Conservation (phyloP, 2,797 vertebrate species). For the Silurus lanzhouensis region DNA sequence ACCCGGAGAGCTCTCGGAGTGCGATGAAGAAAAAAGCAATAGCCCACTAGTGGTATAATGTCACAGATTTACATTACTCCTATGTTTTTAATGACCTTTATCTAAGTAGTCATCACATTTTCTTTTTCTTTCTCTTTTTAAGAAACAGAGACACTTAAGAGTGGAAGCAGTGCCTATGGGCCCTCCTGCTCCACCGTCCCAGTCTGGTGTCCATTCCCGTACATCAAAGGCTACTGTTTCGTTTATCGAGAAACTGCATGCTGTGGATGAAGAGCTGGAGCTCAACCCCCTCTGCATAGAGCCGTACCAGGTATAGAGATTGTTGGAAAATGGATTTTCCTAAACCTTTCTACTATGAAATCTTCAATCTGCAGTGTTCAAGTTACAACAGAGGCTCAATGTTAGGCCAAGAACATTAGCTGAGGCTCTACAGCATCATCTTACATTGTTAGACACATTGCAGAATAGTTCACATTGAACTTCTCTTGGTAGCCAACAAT, state of each 20-base stretch:
- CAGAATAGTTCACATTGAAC: not conserved
- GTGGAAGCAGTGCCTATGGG: constrained; percentile 80
- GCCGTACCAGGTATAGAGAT: constrained; percentile 76
- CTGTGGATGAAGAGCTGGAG: constrained; percentile 89
- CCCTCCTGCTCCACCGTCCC: constrained; percentile 68
- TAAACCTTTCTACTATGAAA: not conserved
- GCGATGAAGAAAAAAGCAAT: constrained; percentile 68
- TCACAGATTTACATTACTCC: too few relatives aligned
- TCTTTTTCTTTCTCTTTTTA: constrained; percentile 35
- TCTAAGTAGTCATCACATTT: not conserved
- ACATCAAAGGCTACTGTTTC: constrained; percentile 74
- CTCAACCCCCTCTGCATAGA: constrained; percentile 78
- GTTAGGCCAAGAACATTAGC: not conserved
- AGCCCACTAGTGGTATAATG: constrained; percentile 55
- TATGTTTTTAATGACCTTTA: not conserved
- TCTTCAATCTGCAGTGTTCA: not conserved
- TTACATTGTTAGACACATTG: too few relatives aligned
- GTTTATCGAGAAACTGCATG: constrained; percentile 91
- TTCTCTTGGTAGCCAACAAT: not conserved
- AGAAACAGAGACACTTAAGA: constrained; percentile 69
- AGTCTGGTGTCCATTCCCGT: constrained; percentile 68
- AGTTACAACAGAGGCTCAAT: not conserved
- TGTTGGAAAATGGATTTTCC: not conserved
- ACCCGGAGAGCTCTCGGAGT: constrained; percentile 60
- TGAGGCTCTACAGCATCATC: not conserved